A percentile compares a stretch with the other conserved stretches of the same genome.
Conservation (phyloP, 2,113 vertebrate species). For the Mola mola region DNA sequence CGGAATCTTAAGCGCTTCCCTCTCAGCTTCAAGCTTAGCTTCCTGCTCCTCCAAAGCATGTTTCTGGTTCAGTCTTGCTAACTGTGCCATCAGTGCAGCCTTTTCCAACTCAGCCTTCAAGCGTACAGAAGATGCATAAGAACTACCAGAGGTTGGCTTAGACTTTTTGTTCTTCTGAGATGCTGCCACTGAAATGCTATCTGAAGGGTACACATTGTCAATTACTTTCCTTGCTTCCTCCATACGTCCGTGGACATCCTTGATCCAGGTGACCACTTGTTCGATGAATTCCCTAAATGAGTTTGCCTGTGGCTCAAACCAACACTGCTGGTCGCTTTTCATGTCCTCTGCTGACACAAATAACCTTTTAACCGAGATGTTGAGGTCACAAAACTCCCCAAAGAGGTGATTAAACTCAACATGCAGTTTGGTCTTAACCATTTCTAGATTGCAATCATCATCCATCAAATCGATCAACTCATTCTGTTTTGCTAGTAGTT, state of each 20-base stretch:
- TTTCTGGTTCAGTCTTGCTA: no score
- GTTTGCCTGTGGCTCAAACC: background rate
- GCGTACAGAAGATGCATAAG: background rate
- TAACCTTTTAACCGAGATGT: background rate
- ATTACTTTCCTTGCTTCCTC: background rate
- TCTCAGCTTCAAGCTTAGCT: no score
- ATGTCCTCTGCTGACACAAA: background rate
- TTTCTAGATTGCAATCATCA: background rate
- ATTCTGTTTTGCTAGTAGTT: background rate
- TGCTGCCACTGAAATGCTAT: background rate
- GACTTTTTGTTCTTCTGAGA: background rate
- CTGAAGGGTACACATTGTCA: background rate
- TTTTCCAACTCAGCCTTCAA: no score
- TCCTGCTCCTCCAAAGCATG: no score
- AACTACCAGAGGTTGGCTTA: background rate
- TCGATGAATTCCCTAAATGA: background rate
- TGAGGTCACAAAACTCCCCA: background rate
- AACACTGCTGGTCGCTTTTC: background rate
- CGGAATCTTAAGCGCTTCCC: no score
- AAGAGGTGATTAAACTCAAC: background rate
- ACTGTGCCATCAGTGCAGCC: no score
- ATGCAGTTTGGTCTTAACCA: background rate
- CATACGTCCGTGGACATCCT: background rate
- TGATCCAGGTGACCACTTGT: background rate
- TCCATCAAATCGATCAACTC: background rate